A percentile compares a stretch with the other conserved stretches of the same genome.
Conservation (phyloP, 2,797 vertebrate species). For the Chromobotia macracanthus region DNA sequence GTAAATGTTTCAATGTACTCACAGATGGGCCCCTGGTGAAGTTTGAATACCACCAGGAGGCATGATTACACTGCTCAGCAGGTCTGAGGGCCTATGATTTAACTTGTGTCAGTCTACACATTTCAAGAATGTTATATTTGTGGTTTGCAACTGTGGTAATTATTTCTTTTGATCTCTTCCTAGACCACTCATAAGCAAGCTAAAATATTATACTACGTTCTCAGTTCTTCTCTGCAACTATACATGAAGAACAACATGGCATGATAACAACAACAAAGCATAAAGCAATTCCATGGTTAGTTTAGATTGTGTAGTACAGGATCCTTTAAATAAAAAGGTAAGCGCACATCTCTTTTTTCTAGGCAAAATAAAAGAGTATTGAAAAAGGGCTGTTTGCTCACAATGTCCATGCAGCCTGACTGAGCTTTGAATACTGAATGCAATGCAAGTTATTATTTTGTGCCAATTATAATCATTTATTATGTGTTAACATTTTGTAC, state of each 20-base stretch:
- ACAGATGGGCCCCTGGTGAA: neutral
- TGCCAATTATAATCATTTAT: too few species aligned
- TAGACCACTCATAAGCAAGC: neutral
- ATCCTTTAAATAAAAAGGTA: neutral
- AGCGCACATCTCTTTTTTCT: neutral
- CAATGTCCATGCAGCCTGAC: too few species aligned
- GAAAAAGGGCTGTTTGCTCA: too few species aligned
- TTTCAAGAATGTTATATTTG: neutral
- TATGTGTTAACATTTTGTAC: too few species aligned
- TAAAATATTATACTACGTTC: neutral
- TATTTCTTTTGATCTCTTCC: constrained; percentile 5
- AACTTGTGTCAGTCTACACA: neutral
- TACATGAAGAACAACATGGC: too few species aligned
- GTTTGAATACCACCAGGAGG: constrained; percentile 22
- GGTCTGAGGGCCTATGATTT: neutral
- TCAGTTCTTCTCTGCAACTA: neutral
- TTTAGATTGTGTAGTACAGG: neutral
- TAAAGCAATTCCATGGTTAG: neutral
- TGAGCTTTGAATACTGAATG: too few species aligned
- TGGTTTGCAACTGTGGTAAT: constrained; percentile 8
- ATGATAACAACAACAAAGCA: neutral
- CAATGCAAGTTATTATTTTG: too few species aligned
- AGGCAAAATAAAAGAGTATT: neutral
- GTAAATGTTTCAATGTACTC: neutral
- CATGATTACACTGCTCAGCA: neutral